These are phyloP conservation scores for Pachyramphus minor DNA, from an alignment of 2,113 vertebrate genomes.

Conservation along the genomic window DNA sequence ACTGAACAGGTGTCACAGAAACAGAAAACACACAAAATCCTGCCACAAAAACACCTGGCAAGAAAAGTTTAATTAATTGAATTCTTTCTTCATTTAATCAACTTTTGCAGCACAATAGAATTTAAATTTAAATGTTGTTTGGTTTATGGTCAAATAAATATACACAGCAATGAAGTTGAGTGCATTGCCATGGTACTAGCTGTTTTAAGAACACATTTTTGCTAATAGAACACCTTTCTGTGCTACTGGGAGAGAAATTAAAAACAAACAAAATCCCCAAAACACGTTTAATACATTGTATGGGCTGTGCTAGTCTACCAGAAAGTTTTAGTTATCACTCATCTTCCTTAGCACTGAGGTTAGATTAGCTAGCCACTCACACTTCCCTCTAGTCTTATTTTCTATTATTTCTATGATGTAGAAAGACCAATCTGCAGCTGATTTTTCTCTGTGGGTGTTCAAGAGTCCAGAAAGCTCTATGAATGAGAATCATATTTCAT, in stretches of 20 bases:
- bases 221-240: not conserved
- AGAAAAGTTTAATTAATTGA: not conserved
- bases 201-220: not conserved
- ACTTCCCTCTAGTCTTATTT: constrained; percentile 9
- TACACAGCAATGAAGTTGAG: not conserved
- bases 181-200: accelerated
- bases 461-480: constrained; percentile 23
- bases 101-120: not conserved
- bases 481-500: constrained; percentile 46
- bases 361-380: not conserved
- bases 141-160: not conserved
- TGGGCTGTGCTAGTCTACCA: not conserved
- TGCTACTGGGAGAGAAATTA: not conserved
- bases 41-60: not conserved
- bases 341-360: not conserved
- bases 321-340: not conserved
- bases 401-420: constrained; percentile 27
- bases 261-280: not conserved
- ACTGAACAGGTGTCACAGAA: not conserved
- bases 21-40: not conserved
- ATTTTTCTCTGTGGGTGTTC: constrained; percentile 52
- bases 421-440: constrained; percentile 29
- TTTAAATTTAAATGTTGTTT: not conserved
- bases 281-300: accelerated
- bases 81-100: not conserved